These are phyloP conservation scores for Vanessa cardui DNA, from an alignment of 2,888 invertebrate species.

Conservation along the genomic window DNA sequence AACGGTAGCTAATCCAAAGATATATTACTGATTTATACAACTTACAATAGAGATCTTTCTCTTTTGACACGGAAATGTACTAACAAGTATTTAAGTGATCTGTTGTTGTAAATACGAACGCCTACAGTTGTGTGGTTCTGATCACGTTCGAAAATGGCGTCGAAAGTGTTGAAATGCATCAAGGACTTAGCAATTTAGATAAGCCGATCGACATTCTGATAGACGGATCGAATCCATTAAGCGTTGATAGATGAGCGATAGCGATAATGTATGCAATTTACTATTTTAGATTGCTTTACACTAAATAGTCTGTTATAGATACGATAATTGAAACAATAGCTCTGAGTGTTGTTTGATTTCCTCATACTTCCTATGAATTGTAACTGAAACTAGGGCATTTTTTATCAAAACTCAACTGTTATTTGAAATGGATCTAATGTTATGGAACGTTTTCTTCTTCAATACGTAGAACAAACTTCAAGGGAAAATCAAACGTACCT, in stretches of 20 bases:
- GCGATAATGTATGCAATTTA: constrained; percentile 40
- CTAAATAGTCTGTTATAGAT: constrained; percentile 9
- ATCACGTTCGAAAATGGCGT: constrained; percentile 39
- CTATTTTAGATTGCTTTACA: constrained; percentile 19
- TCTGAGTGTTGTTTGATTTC: too few relatives aligned
- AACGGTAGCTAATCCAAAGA: constrained; percentile 9
- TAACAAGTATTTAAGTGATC: constrained; percentile 19
- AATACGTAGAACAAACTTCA: too few relatives aligned
- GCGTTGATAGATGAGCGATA: constrained; percentile 52
- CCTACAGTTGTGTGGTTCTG: constrained; percentile 31
- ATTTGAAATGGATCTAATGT: too few relatives aligned
- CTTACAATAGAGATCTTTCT: constrained; percentile 6
- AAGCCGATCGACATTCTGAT: constrained; percentile 58
- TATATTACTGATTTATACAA: constrained; percentile 12
- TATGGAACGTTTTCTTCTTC: too few relatives aligned
- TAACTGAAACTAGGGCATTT: too few relatives aligned
- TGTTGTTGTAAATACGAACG: constrained; percentile 28
- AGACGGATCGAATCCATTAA: constrained; percentile 63
- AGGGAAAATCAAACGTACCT: too few relatives aligned
- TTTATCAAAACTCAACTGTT: too few relatives aligned
- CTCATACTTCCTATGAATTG: too few relatives aligned
- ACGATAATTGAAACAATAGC: not conserved
- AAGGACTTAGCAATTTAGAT: constrained; percentile 68
- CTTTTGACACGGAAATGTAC: constrained; percentile 13
- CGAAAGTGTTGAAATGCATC: constrained; percentile 57